These are phyloP conservation scores for Cossypha heuglini DNA, from an alignment of 2,797 vertebrate species.

Conservation along the genomic window DNA sequence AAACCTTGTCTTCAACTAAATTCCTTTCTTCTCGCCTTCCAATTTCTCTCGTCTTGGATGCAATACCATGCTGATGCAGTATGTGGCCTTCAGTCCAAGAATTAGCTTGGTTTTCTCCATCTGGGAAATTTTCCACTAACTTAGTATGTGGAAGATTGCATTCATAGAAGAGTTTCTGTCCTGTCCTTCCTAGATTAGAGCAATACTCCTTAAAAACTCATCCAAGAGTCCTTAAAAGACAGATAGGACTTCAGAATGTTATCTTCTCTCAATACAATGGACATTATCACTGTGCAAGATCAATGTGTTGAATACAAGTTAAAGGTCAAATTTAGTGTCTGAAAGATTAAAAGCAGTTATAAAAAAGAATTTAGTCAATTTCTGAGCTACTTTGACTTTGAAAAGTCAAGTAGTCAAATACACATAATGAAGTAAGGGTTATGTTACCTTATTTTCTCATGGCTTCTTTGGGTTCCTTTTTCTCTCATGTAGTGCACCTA, in stretches of 20 bases:
- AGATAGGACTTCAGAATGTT: background rate
- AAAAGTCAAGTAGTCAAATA: background rate
- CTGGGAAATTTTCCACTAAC: background rate
- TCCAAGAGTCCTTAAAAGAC: background rate
- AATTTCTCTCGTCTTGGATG: background rate
- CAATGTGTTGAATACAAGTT: background rate
- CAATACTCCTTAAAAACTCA: background rate
- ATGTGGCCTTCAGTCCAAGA: background rate
- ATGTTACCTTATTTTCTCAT: background rate
- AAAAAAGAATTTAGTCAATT: background rate
- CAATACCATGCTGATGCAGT: background rate
- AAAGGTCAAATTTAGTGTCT: background rate
- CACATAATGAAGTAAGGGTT: background rate
- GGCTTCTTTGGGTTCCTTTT: background rate
- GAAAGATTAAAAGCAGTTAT: background rate
- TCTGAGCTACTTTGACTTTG: background rate
- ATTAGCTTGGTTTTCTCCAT: background rate
- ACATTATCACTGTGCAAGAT: background rate
- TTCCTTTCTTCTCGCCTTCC: background rate
- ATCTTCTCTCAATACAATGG: accelerated
- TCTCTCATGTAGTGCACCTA: background rate
- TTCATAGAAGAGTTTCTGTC: background rate
- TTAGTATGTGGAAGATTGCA: background rate
- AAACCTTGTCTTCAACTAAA: background rate
- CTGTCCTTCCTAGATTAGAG: background rate